Conservation (phyloP, 2,888 invertebrate genomes). For the Parnassius glacialis region DNA sequence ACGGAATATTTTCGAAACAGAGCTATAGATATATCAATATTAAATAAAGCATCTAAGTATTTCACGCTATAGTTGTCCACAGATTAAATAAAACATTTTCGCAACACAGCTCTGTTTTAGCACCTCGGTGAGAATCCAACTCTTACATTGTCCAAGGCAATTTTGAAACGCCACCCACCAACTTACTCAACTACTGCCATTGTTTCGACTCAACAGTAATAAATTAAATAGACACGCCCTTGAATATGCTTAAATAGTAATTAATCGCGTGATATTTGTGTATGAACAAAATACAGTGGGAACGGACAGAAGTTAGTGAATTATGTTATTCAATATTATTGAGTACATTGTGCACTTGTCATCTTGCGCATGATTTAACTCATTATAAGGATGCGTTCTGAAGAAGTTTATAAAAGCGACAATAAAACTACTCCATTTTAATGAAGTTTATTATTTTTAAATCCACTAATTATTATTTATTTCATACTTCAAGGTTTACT, state of each 20-base stretch:
- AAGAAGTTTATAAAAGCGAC: conserved; percentile 17
- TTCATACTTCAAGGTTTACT: too few relatives aligned
- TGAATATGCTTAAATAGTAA: conserved; percentile 28
- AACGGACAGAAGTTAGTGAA: conserved; percentile 11
- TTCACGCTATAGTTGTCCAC: background rate
- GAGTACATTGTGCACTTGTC: conserved; percentile 18
- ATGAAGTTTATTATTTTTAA: too few relatives aligned
- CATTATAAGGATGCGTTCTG: conserved; percentile 12
- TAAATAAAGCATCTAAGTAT: too few relatives aligned
- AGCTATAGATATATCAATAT: too few relatives aligned
- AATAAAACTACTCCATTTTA: background rate
- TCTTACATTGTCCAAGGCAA: conserved; percentile 27
- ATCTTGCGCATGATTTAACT: conserved; percentile 24
- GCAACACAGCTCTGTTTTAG: conserved; percentile 18
- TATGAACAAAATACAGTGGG: conserved; percentile 26
- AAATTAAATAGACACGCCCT: conserved; percentile 28
- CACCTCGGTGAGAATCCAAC: conserved; percentile 25
- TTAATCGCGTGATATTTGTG: conserved; percentile 25
- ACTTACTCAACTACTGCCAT: conserved; percentile 26
- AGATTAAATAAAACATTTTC: conserved; percentile 16
- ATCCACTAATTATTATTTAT: too few relatives aligned
- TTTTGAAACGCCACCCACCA: conserved; percentile 26
- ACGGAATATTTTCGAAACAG: too few relatives aligned
- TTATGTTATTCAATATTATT: conserved; percentile 21
- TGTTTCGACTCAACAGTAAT: conserved; percentile 26